Base-by-base conservation (phyloP, 2,113 vertebrate species). In the Castor canadensis region DNA sequence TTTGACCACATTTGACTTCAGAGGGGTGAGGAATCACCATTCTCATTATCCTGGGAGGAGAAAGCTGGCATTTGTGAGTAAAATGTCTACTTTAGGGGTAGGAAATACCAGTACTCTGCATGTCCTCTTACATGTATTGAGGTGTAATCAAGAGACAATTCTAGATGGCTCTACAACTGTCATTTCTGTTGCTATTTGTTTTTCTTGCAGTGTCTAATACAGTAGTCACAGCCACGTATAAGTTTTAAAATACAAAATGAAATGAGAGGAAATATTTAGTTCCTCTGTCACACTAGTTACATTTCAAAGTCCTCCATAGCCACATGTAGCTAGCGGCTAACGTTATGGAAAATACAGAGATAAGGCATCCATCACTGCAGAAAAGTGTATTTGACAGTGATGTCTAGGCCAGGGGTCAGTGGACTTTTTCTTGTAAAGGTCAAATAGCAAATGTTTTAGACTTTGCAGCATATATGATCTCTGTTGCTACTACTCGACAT, bases 201-300 rank as follows among this genome's bases (percentile, higher is more conserved):
- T 71, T 77, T 80, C 72, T 87, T 85, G 24, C 11, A 2, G 28
- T 66, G 4, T 84, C 3, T 76, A 69, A 24, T 49, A n/a, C 32
- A 47, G 8, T 79, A 80, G 81, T 66, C 16, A 83, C 26, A 32
- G 35, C 73, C 58, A 73, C 12, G 35, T 38, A 49, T 22, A 69
- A 35, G 38, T 69, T 60, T 92, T 79, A 89, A 95, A 95, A 66
- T 47, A 3, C n/a, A 73, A 38, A 77, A 85, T 67, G 45, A 58
- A 87, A 60, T 80, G 49, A 71, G 43, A 93, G 69, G 1, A 66
- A 88, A 93, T 88, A 67, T 88, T 93, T 81, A 85, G 12, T 58
- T 84, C 19, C 43, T 91, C 40, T 88, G 40, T 81, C 88, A 9
- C 22, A 56, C 32, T 82, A 76, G 71, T 38, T 85, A 81, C 38